These are phyloP conservation scores for Entomobrya multifasciata DNA, from an alignment of 2,888 invertebrate species.

Conservation along the genomic window DNA sequence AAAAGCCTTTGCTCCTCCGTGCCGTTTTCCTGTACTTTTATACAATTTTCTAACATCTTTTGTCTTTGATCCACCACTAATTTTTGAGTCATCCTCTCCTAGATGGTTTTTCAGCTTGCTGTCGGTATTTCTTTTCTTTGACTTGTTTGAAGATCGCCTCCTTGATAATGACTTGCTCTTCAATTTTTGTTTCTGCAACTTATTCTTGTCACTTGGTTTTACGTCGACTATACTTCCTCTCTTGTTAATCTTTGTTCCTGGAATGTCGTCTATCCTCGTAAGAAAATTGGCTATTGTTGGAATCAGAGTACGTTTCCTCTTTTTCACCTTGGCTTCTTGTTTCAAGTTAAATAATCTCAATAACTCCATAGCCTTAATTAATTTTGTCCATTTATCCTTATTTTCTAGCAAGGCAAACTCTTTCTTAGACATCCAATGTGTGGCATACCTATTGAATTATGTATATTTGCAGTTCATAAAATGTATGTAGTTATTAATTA, in stretches of 20 bases:
- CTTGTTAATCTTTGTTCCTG: background rate
- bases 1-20: background rate
- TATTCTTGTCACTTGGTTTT: background rate
- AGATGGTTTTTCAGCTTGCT: background rate
- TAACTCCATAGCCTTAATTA: slow-evolving; percentile 36
- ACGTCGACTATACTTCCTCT: background rate
- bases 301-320: slow-evolving; percentile 35
- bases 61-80: background rate
- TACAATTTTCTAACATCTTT: background rate
- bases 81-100: background rate
- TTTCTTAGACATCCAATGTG: slow-evolving; percentile 50
- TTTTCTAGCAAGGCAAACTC: slow-evolving; percentile 50
- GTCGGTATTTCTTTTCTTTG: background rate
- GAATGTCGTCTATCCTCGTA: slow-evolving; percentile 13
- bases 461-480: too few species aligned
- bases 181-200: background rate
- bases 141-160: background rate
- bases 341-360: background rate
- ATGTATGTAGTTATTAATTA: too few species aligned
- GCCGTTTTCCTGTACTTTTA: background rate
- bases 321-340: slow-evolving; percentile 3
- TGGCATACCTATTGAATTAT: background rate
- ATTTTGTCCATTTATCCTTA: slow-evolving; percentile 48
- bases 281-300: background rate
- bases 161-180: background rate